Conservation (phyloP, 2,888 invertebrate genomes). For the Leucophenga maculata region DNA sequence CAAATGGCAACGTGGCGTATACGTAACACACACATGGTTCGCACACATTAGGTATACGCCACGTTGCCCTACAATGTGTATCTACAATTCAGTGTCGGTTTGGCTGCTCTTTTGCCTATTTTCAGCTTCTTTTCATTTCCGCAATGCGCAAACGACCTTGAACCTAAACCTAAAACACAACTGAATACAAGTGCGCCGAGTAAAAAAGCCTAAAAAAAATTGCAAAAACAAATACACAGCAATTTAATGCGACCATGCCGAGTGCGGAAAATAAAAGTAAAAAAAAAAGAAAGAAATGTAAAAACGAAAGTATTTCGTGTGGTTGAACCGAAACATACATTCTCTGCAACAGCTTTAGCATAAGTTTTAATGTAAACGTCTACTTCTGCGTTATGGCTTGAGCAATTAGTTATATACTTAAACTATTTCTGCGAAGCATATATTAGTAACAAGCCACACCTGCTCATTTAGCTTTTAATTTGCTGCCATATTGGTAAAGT, state of each 20-base stretch:
- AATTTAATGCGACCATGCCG: not conserved
- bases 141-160: slow-evolving; percentile 15
- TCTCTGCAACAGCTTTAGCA: no score
- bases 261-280: not conserved
- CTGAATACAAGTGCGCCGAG: not conserved
- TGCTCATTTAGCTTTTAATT: no score
- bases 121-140: slow-evolving; percentile 3
- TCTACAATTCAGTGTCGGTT: not conserved
- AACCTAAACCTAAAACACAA: not conserved
- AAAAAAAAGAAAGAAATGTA: not conserved
- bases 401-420: no score
- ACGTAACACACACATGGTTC: not conserved
- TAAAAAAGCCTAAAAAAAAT: not conserved
- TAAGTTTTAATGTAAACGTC: no score
- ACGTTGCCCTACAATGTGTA: not conserved
- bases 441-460: no score
- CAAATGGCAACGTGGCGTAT: not conserved
- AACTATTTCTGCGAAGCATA: no score
- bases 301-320: not conserved
- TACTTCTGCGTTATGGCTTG: no score
- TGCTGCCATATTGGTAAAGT: no score
- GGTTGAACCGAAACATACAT: no score
- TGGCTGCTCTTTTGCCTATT: not conserved
- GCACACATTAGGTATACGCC: slow-evolving; percentile 3
- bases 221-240: not conserved